Percentiles rank a stretch among this genome's conserved stretches.
phyloP scores from a whole-genome alignment of 2,113 vertebrate species.

The Myotis lucifugus region DNA sequence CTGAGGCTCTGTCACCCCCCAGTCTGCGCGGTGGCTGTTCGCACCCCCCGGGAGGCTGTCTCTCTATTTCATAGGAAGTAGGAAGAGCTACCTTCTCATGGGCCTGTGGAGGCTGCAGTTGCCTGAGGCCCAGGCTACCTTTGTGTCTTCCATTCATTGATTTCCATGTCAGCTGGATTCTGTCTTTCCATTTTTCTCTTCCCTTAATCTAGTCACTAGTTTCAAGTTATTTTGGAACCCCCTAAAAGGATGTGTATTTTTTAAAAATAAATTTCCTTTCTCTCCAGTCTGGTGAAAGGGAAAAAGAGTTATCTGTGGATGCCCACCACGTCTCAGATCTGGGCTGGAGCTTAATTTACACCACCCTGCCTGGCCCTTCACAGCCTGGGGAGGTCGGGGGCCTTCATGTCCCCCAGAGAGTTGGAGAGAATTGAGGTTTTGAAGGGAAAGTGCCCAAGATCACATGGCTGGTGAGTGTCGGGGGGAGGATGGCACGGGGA shows the following conservation, averaged over 20 bases:
- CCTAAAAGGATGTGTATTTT: not conserved
- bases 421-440: not conserved
- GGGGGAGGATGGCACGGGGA: not conserved
- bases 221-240: not conserved
- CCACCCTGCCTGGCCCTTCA: not conserved
- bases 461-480: too few relatives aligned
- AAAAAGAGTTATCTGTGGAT: not conserved
- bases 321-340: not conserved
- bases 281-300: not conserved
- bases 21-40: not conserved
- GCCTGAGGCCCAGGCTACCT: not conserved
- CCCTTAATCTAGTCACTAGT: not conserved
- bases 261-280: not conserved
- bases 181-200: not conserved
- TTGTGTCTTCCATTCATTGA: not conserved
- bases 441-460: not conserved
- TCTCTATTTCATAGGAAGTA: not conserved
- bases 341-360: too few relatives aligned
- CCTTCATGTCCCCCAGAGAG: not conserved
- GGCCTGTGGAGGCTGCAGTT: not conserved
- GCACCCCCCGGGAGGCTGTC: not conserved
- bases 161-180: not conserved
- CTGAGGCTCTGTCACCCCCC: not conserved
- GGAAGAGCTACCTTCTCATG: fast-evolving
- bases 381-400: not conserved